Conservation (phyloP, 2,113 vertebrate species). For the Brachirus orientalis region DNA sequence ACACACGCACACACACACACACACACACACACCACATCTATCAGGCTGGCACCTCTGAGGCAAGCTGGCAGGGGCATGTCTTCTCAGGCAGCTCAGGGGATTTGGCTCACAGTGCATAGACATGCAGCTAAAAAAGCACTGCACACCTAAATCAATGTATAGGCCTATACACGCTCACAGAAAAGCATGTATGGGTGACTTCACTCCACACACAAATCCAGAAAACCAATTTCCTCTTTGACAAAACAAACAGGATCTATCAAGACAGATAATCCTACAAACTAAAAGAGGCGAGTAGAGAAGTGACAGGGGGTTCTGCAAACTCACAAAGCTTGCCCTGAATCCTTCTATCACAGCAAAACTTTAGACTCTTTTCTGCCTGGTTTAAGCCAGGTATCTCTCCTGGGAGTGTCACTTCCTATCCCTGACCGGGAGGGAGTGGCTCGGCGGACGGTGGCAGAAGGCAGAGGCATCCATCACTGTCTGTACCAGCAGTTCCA, state of each 20-base stretch:
- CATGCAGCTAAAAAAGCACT: slow-evolving; percentile 48
- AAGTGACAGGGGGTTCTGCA: slow-evolving; percentile 29
- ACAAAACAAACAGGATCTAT: slow-evolving; percentile 63
- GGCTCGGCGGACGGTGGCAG: slow-evolving; percentile 39
- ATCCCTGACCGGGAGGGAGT: slow-evolving; percentile 63
- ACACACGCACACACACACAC: slow-evolving; percentile 21
- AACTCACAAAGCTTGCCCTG: slow-evolving; percentile 23
- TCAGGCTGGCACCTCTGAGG: slow-evolving; percentile 73
- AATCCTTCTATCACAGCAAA: slow-evolving; percentile 43
- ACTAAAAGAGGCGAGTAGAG: slow-evolving; percentile 55
- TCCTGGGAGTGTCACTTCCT: slow-evolving; percentile 68
- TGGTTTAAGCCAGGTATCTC: slow-evolving; percentile 57
- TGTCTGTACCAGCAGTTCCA: slow-evolving; percentile 54
- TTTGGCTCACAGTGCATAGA: slow-evolving; percentile 33
- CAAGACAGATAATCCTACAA: slow-evolving; percentile 56
- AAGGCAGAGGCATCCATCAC: slow-evolving; percentile 74
- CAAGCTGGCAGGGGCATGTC: slow-evolving; percentile 52
- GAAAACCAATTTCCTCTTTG: slow-evolving; percentile 54
- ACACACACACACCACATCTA: slow-evolving; percentile 60
- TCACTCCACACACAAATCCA: slow-evolving; percentile 42
- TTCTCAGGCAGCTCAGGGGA: slow-evolving; percentile 45
- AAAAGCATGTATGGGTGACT: slow-evolving; percentile 22
- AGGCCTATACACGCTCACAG: slow-evolving; percentile 14
- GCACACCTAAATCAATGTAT: slow-evolving; percentile 38
- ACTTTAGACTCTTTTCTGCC: slow-evolving; percentile 44